A percentile compares a stretch with the other conserved stretches of the same genome.
Conservation (phyloP, 2,113 vertebrate genomes). For the Embiotoca jacksoni region DNA sequence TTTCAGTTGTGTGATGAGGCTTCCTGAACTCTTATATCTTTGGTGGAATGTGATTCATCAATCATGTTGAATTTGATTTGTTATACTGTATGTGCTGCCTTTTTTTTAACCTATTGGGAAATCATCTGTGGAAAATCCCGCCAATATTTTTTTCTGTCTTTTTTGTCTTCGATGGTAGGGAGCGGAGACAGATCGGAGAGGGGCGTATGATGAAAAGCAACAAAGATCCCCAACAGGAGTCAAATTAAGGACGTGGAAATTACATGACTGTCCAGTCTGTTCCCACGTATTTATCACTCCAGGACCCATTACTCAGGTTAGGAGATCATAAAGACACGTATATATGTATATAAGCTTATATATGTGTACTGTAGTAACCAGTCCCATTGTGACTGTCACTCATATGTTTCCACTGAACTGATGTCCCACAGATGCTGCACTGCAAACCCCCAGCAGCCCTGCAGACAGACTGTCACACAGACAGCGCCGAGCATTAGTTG, state of each 20-base stretch:
- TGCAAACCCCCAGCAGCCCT: not conserved
- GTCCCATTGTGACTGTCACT: not conserved
- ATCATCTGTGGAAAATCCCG: too few relatives aligned
- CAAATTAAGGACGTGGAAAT: not conserved
- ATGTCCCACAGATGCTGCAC: not conserved
- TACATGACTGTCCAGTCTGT: not conserved
- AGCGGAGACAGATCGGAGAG: not conserved
- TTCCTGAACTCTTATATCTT: too few relatives aligned
- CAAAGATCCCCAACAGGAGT: not conserved
- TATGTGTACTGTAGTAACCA: too few relatives aligned
- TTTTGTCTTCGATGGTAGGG: not conserved
- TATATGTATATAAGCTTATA: not conserved
- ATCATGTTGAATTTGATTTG: too few relatives aligned
- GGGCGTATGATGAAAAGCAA: not conserved
- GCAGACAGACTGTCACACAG: not conserved
- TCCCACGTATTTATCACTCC: not conserved
- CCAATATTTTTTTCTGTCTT: too few relatives aligned
- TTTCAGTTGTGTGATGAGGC: not conserved
- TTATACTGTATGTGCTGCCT: too few relatives aligned
- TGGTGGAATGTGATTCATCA: too few relatives aligned
- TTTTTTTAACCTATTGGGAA: too few relatives aligned
- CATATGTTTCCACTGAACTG: not conserved
- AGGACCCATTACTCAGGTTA: not conserved
- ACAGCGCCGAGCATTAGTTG: conserved; percentile 2
- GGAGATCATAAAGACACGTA: not conserved